phyloP scores from a whole-genome alignment of 30 jellyfish, hydroid and myxozoan species.

The Nemopilema nomurai region DNA sequence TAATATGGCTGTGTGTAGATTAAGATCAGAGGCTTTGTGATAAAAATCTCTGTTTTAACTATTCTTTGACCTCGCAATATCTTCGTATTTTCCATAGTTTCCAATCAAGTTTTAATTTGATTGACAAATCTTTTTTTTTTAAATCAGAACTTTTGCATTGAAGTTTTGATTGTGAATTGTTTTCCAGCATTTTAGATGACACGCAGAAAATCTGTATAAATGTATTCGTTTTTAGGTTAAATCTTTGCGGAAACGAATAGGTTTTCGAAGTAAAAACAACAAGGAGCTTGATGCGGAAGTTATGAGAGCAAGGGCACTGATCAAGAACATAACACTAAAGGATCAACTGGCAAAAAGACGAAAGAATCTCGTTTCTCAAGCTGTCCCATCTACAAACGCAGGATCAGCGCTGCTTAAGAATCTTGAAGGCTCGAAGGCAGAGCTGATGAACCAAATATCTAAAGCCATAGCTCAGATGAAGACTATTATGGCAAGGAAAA shows the following conservation, averaged over 20 bases:
- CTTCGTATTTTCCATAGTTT: too few species aligned
- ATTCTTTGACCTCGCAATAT: too few species aligned
- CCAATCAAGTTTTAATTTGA: too few species aligned
- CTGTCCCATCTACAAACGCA: constrained; percentile 8
- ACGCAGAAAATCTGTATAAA: not conserved
- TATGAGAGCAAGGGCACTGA: constrained; percentile 26
- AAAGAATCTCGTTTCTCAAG: not conserved
- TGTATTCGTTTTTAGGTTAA: constrained; percentile 1
- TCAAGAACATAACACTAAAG: not conserved
- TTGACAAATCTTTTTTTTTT: too few species aligned
- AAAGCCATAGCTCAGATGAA: constrained; percentile 15
- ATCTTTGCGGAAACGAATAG: constrained; percentile 4
- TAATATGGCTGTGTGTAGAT: too few species aligned
- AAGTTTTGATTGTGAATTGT: not conserved
- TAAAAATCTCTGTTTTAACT: too few species aligned
- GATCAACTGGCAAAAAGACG: not conserved
- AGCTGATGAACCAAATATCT: constrained; percentile 6
- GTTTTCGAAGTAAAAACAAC: constrained; percentile 18
- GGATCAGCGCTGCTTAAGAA: not conserved
- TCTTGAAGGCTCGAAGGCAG: not conserved
- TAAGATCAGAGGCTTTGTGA: too few species aligned
- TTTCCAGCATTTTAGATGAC: not conserved
- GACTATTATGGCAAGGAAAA: not conserved
- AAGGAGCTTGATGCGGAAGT: constrained; percentile 29
- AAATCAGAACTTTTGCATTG: too few species aligned